A percentile compares a stretch with the other conserved stretches of the same genome.
Conservation (phyloP, 2,113 vertebrate species). For the Brachirus orientalis region DNA sequence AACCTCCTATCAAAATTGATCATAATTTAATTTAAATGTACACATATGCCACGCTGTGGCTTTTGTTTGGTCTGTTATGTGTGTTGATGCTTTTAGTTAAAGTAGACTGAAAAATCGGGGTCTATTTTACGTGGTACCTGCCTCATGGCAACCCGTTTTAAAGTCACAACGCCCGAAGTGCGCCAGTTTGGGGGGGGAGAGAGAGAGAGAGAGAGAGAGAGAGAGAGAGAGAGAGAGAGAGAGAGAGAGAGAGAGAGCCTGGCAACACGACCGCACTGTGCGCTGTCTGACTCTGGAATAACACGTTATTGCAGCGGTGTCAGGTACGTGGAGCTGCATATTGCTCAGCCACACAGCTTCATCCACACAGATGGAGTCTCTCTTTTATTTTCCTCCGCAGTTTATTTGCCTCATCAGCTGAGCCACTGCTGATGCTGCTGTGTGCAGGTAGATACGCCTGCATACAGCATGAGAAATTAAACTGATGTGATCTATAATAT, state of each 20-base stretch:
- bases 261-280: constrained; percentile 64
- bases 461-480: constrained; percentile 56
- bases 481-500: constrained; percentile 26
- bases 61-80: accelerated
- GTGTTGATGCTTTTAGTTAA: not conserved
- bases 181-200: constrained; percentile 49
- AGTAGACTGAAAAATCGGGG: not conserved
- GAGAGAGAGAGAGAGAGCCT: no score
- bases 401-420: constrained; percentile 10
- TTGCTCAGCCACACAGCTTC: not conserved
- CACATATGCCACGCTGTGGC: accelerated
- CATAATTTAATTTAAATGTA: accelerated
- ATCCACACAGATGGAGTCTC: no score
- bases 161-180: constrained; percentile 70
- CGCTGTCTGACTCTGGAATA: constrained; percentile 31
- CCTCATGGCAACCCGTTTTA: constrained; percentile 71
- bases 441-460: constrained; percentile 25
- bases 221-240: no score
- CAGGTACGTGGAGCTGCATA: constrained; percentile 48
- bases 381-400: not conserved
- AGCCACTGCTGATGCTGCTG: constrained; percentile 12
- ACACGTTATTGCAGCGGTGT: not conserved
- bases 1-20: not conserved
- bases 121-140: constrained; percentile 40
- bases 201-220: no score